Percentiles rank a stretch among this genome's conserved stretches.
phyloP scores from a whole-genome alignment of 2,797 vertebrate genomes.

The Rhynchonycteris naso region DNA sequence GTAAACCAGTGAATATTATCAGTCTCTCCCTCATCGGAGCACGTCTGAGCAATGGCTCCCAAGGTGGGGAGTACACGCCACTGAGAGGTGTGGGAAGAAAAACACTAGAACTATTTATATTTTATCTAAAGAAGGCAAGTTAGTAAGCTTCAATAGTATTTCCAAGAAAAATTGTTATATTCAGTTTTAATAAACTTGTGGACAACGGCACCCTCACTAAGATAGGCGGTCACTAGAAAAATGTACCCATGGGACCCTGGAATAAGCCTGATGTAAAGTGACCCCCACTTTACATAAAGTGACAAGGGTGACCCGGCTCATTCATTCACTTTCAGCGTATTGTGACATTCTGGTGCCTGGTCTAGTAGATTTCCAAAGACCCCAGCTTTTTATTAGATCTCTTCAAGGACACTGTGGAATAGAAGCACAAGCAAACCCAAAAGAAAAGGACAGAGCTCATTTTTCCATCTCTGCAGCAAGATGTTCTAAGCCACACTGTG shows the following conservation, averaged over 20 bases:
- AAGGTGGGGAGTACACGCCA: neutral
- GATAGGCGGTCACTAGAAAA: neutral
- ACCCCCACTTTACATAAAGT: neutral
- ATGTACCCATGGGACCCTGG: neutral
- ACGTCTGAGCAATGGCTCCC: neutral
- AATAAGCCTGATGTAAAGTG: neutral
- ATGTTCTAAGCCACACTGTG: neutral
- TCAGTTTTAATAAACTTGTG: neutral
- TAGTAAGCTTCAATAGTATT: neutral
- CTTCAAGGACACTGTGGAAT: neutral
- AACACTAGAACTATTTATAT: neutral
- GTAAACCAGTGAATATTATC: neutral
- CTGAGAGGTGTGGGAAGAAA: neutral
- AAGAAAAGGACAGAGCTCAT: neutral
- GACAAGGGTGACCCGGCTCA: neutral
- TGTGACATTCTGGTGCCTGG: neutral
- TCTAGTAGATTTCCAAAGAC: neutral
- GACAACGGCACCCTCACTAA: neutral
- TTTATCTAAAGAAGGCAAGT: slow-evolving; percentile 39
- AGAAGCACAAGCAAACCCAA: neutral
- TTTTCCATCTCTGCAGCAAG: neutral
- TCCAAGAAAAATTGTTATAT: neutral
- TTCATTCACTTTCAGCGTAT: neutral
- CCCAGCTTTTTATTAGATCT: neutral
- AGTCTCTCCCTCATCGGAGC: neutral